Percentiles rank a stretch among this genome's conserved stretches.
phyloP scores from a whole-genome alignment of 2,113 vertebrate genomes.

The Antennarius striatus region DNA sequence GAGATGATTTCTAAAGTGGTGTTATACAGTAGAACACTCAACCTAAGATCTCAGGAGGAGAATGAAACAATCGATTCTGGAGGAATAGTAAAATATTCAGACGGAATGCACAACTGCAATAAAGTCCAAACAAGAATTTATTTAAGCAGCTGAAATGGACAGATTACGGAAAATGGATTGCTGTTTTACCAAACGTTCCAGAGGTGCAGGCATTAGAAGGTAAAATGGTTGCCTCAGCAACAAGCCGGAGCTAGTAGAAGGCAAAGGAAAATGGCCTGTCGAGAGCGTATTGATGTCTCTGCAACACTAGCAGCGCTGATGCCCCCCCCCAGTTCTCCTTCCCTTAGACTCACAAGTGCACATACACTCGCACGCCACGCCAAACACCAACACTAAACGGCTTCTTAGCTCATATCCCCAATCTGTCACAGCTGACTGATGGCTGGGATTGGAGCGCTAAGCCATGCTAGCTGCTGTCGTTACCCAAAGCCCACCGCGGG shows the following conservation, averaged over 20 bases:
- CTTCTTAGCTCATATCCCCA: constrained; percentile 78
- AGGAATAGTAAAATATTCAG: not conserved
- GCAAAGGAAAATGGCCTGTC: constrained; percentile 79
- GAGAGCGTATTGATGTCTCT: constrained; percentile 81
- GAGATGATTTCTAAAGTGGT: no score
- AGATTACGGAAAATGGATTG: not conserved
- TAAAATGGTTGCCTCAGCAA: constrained; percentile 83
- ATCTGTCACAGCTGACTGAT: constrained; percentile 80
- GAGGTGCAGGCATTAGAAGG: constrained; percentile 57
- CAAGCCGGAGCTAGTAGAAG: constrained; percentile 74
- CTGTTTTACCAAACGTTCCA: constrained; percentile 57
- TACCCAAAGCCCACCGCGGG: constrained; percentile 69
- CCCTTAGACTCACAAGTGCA: constrained; percentile 48
- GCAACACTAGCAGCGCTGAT: constrained; percentile 73
- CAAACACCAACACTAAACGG: constrained; percentile 73
- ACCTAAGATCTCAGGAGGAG: no score
- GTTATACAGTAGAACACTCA: no score
- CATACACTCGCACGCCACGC: constrained; percentile 44
- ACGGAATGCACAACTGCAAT: no score
- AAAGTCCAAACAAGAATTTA: not conserved
- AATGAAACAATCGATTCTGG: no score
- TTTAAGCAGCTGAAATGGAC: not conserved
- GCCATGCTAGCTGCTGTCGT: constrained; percentile 73
- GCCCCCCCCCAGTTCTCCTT: constrained; percentile 29
- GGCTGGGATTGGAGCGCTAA: constrained; percentile 73